Percentiles rank a stretch among this genome's conserved stretches.
phyloP scores from a whole-genome alignment of 2,797 vertebrate species.

The Harpagifer antarcticus region DNA sequence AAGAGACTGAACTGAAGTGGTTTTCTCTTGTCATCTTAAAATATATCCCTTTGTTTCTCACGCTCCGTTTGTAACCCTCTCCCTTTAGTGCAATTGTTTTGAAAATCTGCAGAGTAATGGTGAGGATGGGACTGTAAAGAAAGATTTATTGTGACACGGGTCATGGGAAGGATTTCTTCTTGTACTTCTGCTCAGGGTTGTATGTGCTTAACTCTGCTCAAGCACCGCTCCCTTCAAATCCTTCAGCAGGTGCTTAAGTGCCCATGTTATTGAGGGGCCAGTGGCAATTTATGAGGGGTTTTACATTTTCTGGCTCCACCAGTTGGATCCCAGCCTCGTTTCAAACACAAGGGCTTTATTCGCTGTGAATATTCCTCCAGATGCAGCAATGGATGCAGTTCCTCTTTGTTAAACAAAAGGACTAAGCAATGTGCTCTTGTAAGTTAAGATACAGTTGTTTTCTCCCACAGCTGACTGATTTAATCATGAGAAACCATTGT shows the following conservation, averaged over 20 bases:
- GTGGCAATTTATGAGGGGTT: constrained; percentile 65
- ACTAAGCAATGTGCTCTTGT: constrained; percentile 61
- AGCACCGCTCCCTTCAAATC: constrained; percentile 46
- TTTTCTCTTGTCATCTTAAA: constrained; percentile 75
- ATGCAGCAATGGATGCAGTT: constrained; percentile 55
- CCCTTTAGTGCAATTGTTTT: constrained; percentile 9
- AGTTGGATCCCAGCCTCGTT: constrained; percentile 51
- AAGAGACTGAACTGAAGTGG: constrained; percentile 79
- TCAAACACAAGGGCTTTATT: constrained; percentile 60
- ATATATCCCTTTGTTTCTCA: constrained; percentile 33
- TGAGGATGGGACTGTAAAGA: constrained; percentile 16
- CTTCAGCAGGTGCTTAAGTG: constrained; percentile 73
- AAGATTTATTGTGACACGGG: constrained; percentile 1
- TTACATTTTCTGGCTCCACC: constrained; percentile 55
- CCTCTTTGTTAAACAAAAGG: constrained; percentile 72
- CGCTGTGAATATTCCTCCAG: constrained; percentile 65
- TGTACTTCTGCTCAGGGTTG: constrained; percentile 37
- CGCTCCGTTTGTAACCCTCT: constrained; percentile 23
- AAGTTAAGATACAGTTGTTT: constrained; percentile 45
- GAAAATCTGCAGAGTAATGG: constrained; percentile 16
- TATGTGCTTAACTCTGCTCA: constrained; percentile 29
- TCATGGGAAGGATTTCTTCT: constrained; percentile 19
- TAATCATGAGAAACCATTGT: constrained; percentile 63
- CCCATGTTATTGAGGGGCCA: constrained; percentile 66
- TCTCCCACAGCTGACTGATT: constrained; percentile 63